Percentiles rank a stretch among this genome's conserved stretches.
phyloP scores from a whole-genome alignment of 2,113 vertebrate genomes.

The Okapia johnstoni region DNA sequence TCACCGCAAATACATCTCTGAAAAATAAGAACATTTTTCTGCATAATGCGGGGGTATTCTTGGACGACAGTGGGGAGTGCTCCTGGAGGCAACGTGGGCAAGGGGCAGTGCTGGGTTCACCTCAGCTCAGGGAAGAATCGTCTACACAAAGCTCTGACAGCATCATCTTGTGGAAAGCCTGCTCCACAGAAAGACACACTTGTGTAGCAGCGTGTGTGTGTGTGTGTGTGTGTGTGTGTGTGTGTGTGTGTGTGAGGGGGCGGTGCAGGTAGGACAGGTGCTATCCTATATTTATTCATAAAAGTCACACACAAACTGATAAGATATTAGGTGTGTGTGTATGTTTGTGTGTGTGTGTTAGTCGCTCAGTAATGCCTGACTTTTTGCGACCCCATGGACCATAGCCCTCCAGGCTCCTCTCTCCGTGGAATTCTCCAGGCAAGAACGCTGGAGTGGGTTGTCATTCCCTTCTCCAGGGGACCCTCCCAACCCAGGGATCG shows the following conservation, averaged over 20 bases:
- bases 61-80: neutral
- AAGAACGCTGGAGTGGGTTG: neutral
- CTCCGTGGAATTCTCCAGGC: neutral
- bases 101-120: neutral
- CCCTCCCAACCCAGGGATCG: neutral
- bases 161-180: neutral
- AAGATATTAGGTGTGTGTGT: neutral
- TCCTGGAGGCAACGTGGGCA: neutral
- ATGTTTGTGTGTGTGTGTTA: neutral
- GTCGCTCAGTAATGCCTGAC: neutral
- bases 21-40: neutral
- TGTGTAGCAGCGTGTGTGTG: neutral
- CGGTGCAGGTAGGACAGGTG: neutral
- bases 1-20: slow-evolving; percentile 10
- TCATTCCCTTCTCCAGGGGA: neutral
- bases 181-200: neutral
- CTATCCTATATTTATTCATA: neutral
- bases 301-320: neutral
- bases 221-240: neutral
- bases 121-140: neutral
- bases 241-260: neutral
- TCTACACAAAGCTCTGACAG: neutral
- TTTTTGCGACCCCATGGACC: neutral
- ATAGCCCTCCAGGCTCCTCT: neutral
- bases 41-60: neutral